Percentiles rank a stretch among this genome's conserved stretches.
Conservation (phyloP, 1,140 invertebrate species). For the Platyscapa corneri region DNA sequence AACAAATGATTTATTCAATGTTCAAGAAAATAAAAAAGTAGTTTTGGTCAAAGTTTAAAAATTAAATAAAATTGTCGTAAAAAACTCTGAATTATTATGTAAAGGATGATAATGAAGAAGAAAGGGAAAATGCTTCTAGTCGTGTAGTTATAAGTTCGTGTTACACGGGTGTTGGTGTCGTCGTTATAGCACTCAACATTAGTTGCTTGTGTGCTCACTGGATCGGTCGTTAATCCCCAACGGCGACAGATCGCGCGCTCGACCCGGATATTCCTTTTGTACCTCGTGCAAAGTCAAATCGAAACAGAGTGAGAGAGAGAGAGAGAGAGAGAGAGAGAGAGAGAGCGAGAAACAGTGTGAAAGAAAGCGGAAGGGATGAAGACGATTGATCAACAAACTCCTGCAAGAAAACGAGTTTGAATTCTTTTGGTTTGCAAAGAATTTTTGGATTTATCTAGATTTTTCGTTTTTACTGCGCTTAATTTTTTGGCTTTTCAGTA, state of each 20-base stretch:
- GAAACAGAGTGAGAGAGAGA: neutral
- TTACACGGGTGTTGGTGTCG: neutral
- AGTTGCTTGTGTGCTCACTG: neutral
- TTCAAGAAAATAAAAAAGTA: neutral
- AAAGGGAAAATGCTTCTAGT: neutral
- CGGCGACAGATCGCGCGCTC: conserved; percentile 21
- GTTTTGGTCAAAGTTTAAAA: neutral
- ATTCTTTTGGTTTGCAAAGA: neutral
- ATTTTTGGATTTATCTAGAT: neutral
- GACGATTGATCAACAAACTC: conserved; percentile 14
- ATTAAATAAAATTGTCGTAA: neutral
- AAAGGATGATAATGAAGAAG: conserved; percentile 17
- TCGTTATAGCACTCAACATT: conserved; percentile 9
- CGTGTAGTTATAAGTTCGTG: neutral
- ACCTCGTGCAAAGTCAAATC: neutral
- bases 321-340: neutral
- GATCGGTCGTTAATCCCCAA: conserved; percentile 31
- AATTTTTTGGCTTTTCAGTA: neutral
- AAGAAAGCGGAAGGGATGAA: neutral
- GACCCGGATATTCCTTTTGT: conserved; percentile 27
- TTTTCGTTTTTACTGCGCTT: neutral
- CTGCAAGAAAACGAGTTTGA: neutral
- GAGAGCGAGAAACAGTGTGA: conserved; percentile 7
- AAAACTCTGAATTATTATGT: neutral
- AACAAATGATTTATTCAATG: no score